Base-by-base conservation (phyloP, 2,113 vertebrate species). In the Triplophysa dalaica region DNA sequence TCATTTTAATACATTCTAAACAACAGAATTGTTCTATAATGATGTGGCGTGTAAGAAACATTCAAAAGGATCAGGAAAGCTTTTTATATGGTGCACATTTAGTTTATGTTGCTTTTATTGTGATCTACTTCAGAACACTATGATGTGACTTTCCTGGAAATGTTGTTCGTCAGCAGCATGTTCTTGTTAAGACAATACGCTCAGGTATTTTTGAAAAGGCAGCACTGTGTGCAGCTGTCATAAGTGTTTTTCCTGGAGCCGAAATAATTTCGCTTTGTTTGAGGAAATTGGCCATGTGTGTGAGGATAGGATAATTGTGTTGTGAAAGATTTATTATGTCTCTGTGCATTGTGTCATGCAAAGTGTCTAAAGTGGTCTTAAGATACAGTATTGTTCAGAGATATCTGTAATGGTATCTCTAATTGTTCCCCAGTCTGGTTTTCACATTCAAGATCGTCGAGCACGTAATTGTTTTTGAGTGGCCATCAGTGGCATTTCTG, bases 321-420 rank as follows among this genome's bases (percentile, higher is more conserved):
- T 52, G 24, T 38, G 43, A 65, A 16, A 22, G 61, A 77, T 77
- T 65, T 77, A 65, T 6, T 64, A 12, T 38, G 24, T 52, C 12
- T 76, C 33, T 1, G 61, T 76, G 24, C 21, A 65, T 33, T 77
- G 62, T 54, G 45, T 65, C 19, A 54, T 65, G 62, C 19, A 65
- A 13, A 66, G 13, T 62, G 14, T 52, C 75, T 77, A 16, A 65
- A 77, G 73, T 75, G 73, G 41, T 48, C 41, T 63, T 63, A 26
- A 63, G 60, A 75, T 29, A 45, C 33, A 11, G 38, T 45, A 74
- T 74, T 74, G 72, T 74, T 74, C 21, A n/a, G 26, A 65, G 45
- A 65, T 26, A 29, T 65, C 22, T 38, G 17, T 16, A 12, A 76
- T 38, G 43, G 33, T 63, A 63, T 48, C 33, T n/a, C 60, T 38